Base-by-base conservation (phyloP, 2,888 invertebrate genomes). In the Chymomyza amoena region DNA sequence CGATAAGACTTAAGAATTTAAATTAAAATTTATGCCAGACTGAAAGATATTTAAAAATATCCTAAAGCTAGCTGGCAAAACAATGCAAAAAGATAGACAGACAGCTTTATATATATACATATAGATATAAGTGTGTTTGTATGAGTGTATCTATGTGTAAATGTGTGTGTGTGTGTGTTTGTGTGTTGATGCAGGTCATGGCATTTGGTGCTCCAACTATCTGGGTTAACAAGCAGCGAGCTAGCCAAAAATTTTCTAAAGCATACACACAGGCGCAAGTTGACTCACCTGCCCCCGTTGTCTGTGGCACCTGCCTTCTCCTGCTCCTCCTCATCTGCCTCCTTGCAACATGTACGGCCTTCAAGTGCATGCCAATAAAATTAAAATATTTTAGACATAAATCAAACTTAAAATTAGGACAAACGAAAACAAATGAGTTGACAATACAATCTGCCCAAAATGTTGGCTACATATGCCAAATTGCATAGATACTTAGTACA, bases 371-470 rank as follows among this genome's bases (percentile, higher is more conserved):
- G 79, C 75, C 82, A 77, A 79, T 81, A 77, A 84, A 82, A 79
- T 86, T 84, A 76, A 80, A 82, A 86, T 78, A 80, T 77, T 84
- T 79, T 77, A 66, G 70, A 75, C 83, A 79, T 89, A 84, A 80
- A 89, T 89, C 82, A 87, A 87, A 80, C 75, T 61, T 57, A 76
- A 77, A 87, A 87, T 76, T 79, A 76, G 88, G 76, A 67, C 86
- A 87, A 78, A 73, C 71, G 76, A 74, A 75, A 78, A 76, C 76
- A 72, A 81, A 76, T 73, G 71, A 77, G 68, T 74, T 72, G 71
- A 73, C 77, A 75, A 74, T 69, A 61, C 63, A 54, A 45, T 9
- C 50, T 68, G 63, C 57, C 70, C 16, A 28, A 56, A 70, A 68
- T 59, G 66, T 32, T 54, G 2, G 54, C 54, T n/a, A 54, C 54